Percentiles rank a stretch among this genome's conserved stretches.
These are phyloP conservation scores for Rhogogaster chlorosoma DNA, from an alignment of 2,888 invertebrate genomes.

Conservation along the genomic window DNA sequence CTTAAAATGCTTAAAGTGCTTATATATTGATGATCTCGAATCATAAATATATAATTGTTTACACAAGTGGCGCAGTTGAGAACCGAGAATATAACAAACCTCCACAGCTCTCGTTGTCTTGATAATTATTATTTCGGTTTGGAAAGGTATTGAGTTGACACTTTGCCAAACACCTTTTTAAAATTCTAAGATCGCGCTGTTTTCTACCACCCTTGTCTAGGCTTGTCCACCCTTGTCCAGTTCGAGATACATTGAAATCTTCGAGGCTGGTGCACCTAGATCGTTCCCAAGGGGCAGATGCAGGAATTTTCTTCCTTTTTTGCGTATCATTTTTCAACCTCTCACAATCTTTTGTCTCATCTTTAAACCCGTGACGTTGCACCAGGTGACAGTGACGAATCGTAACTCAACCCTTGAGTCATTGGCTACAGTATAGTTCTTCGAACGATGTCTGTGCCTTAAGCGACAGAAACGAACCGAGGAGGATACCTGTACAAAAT, in stretches of 20 bases:
- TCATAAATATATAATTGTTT: neutral
- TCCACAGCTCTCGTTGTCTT: neutral
- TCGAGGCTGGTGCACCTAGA: constrained; percentile 7
- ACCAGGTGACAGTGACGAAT: constrained; percentile 77
- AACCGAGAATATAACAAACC: neutral
- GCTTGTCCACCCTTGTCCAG: constrained; percentile 39
- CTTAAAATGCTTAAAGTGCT: neutral
- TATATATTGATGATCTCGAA: neutral
- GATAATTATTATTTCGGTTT: neutral
- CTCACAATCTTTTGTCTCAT: constrained; percentile 75
- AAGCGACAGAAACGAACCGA: neutral
- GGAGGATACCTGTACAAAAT: constrained; percentile 7
- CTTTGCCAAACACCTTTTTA: constrained; percentile 41
- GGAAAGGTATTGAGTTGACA: constrained; percentile 10
- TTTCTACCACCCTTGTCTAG: constrained; percentile 22
- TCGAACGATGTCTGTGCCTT: neutral
- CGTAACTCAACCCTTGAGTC: constrained; percentile 76
- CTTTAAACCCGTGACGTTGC: constrained; percentile 75
- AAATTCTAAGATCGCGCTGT: neutral
- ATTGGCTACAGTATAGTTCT: constrained; percentile 55
- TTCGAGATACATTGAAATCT: constrained; percentile 30
- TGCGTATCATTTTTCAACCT: constrained; percentile 77
- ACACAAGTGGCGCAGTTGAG: neutral
- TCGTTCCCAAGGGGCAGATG: constrained; percentile 45
- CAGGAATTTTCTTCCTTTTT: constrained; percentile 71